These are phyloP conservation scores for Phocoena sinus DNA, from an alignment of 2,113 vertebrate species.

Conservation along the genomic window DNA sequence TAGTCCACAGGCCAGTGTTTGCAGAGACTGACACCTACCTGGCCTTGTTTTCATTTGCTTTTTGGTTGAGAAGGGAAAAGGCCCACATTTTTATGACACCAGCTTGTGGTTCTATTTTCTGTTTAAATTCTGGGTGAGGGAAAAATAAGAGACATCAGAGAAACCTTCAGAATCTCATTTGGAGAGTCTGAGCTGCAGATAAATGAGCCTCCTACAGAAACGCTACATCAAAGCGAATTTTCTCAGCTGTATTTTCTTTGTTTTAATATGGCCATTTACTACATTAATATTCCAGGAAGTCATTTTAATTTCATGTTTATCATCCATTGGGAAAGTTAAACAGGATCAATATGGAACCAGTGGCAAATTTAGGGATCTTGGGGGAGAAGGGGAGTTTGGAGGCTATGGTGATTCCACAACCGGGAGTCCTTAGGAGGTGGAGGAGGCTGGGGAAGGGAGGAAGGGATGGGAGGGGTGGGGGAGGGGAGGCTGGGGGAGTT, in stretches of 20 bases:
- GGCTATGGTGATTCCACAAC: conserved; percentile 30
- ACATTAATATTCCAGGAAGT: conserved; percentile 79
- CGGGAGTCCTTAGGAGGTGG: conserved; percentile 42
- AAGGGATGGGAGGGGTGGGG: not conserved
- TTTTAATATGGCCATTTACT: conserved; percentile 78
- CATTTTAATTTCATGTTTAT: conserved; percentile 78
- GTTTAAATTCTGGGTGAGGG: conserved; percentile 76
- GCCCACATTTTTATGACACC: conserved; percentile 69
- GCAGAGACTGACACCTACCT: conserved; percentile 35
- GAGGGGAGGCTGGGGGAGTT: not conserved
- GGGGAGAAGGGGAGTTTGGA: conserved; percentile 52
- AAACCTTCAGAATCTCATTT: conserved; percentile 77
- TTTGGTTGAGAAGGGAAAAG: conserved; percentile 64
- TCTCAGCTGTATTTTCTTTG: conserved; percentile 76
- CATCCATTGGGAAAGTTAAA: conserved; percentile 77
- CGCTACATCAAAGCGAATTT: conserved; percentile 74
- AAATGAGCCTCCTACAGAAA: conserved; percentile 77
- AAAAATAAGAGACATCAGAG: conserved; percentile 77
- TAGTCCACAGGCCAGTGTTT: not conserved
- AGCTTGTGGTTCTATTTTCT: conserved; percentile 76
- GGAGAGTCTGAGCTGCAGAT: conserved; percentile 72
- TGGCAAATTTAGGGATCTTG: conserved; percentile 47
- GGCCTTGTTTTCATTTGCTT: conserved; percentile 62
- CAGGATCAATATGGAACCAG: conserved; percentile 74
- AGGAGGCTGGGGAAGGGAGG: not conserved